Percentiles rank a stretch among this genome's conserved stretches.
phyloP scores from a whole-genome alignment of 2,888 invertebrate genomes.

The Xestia xanthographa region DNA sequence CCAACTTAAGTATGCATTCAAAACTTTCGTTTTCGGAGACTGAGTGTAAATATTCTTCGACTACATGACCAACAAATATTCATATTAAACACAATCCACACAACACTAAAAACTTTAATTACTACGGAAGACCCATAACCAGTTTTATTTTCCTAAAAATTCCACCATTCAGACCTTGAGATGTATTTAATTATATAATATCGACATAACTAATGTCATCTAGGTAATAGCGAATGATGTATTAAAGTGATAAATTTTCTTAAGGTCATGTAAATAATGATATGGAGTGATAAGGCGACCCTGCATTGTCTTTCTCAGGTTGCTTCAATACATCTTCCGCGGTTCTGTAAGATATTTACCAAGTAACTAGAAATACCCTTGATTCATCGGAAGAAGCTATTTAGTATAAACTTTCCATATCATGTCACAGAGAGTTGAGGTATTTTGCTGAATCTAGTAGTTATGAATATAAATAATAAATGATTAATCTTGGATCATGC shows the following conservation, averaged over 20 bases:
- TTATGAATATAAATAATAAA: background rate
- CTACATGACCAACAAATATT: constrained; percentile 29
- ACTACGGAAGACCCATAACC: constrained; percentile 61
- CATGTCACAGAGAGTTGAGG: too few species aligned
- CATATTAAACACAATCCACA: constrained; percentile 14
- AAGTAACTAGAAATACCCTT: constrained; percentile 49
- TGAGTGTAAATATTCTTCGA: background rate
- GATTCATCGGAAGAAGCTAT: constrained; percentile 25
- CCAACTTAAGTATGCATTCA: background rate
- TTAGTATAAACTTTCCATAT: constrained; percentile 5
- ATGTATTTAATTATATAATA: constrained; percentile 59
- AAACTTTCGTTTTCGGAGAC: constrained; percentile 31
- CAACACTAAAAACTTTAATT: constrained; percentile 25
- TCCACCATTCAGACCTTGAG: constrained; percentile 64
- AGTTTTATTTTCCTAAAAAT: constrained; percentile 62
- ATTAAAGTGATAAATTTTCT: constrained; percentile 73
- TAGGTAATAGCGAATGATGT: constrained; percentile 52
- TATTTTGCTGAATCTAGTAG: background rate
- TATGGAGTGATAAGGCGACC: constrained; percentile 79
- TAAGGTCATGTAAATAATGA: constrained; percentile 84
- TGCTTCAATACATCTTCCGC: constrained; percentile 71
- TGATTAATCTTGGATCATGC: background rate
- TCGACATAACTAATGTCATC: constrained; percentile 49
- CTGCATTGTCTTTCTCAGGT: constrained; percentile 79
- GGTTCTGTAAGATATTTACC: constrained; percentile 55